Evolutionary conservation across 2,797 vertebrate species (phyloP).

Genomic region (Menidia menidia): DNA sequence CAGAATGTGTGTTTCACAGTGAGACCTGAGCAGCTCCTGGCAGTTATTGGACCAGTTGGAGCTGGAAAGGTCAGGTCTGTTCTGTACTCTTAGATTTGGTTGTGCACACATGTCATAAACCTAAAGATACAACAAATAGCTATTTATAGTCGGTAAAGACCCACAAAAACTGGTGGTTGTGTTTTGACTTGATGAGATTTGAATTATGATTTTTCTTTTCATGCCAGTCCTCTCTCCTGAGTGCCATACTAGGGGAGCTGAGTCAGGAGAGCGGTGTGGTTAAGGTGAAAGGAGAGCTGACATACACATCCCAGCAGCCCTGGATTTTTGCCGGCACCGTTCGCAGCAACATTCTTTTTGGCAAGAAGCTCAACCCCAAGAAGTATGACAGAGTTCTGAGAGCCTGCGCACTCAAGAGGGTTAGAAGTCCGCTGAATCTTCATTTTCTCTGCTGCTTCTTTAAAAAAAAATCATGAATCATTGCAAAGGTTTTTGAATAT

Average conservation of each 20-base stretch:
- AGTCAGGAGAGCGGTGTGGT: conserved; percentile 85
- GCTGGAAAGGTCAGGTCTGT: conserved; percentile 85
- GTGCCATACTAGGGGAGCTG: conserved; percentile 90
- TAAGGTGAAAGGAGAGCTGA: conserved; percentile 87
- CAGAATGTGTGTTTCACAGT: conserved; percentile 87
- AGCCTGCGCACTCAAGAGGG: conserved; percentile 94
- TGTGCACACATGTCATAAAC: conserved; percentile 1
- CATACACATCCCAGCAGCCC: conserved; percentile 93
- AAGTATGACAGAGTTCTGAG: conserved; percentile 90
- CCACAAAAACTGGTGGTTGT: not conserved
- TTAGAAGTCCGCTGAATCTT: conserved; percentile 63
- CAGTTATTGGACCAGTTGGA: conserved; percentile 93
- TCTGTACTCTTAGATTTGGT: conserved; percentile 19
- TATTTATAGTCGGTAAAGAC: not conserved
- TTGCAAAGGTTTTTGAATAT: conserved; percentile 18
- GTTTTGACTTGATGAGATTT: not conserved
- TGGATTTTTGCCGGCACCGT: conserved; percentile 97
- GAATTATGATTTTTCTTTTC: conserved; percentile 21
- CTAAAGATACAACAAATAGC: conserved; percentile 2
- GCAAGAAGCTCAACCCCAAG: conserved; percentile 88
- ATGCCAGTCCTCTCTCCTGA: conserved; percentile 91
- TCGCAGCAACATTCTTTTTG: conserved; percentile 95
- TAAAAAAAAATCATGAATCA: not conserved
- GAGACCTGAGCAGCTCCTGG: conserved; percentile 87
- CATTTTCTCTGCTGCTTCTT: not conserved